Evolutionary conservation across 2,888 invertebrate genomes (phyloP).

Genomic region (Hypsopygia costalis): DNA sequence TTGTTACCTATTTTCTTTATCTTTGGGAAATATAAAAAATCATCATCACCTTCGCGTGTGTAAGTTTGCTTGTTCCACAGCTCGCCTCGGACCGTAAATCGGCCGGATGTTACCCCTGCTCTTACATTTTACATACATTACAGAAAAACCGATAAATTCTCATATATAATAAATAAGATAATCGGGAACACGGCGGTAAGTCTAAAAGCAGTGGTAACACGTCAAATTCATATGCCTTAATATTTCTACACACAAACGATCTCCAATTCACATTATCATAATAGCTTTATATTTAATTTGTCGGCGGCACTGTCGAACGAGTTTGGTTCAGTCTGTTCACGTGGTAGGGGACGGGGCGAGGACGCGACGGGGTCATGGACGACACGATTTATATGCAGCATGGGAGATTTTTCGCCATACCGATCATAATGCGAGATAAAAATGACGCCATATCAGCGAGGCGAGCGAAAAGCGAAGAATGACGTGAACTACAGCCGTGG

Average conservation of each 20-base stretch:
- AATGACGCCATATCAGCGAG: too few species aligned
- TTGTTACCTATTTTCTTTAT: too few species aligned
- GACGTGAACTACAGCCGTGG: too few species aligned
- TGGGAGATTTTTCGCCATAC: too few species aligned
- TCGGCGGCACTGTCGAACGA: slow-evolving; percentile 43
- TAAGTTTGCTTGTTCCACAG: not conserved
- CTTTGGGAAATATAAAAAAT: too few species aligned
- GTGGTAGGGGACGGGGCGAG: not conserved
- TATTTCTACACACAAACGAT: slow-evolving; percentile 35
- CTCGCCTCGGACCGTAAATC: not conserved
- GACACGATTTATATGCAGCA: too few species aligned
- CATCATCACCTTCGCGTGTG: not conserved
- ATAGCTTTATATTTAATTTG: slow-evolving; percentile 38
- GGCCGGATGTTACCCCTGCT: slow-evolving; percentile 18
- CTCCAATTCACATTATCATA: slow-evolving; percentile 27
- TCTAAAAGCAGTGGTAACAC: slow-evolving; percentile 36
- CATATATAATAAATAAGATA: not conserved
- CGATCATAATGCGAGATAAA: too few species aligned
- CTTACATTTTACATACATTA: slow-evolving; percentile 16
- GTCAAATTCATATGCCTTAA: slow-evolving; percentile 33
- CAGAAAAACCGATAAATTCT: not conserved
- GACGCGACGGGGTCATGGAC: too few species aligned
- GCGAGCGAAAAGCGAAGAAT: too few species aligned
- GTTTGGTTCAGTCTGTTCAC: not conserved
- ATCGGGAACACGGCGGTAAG: not conserved